Base-by-base conservation (phyloP, 2,888 invertebrate genomes). In the Lasioglossum calceatum region DNA sequence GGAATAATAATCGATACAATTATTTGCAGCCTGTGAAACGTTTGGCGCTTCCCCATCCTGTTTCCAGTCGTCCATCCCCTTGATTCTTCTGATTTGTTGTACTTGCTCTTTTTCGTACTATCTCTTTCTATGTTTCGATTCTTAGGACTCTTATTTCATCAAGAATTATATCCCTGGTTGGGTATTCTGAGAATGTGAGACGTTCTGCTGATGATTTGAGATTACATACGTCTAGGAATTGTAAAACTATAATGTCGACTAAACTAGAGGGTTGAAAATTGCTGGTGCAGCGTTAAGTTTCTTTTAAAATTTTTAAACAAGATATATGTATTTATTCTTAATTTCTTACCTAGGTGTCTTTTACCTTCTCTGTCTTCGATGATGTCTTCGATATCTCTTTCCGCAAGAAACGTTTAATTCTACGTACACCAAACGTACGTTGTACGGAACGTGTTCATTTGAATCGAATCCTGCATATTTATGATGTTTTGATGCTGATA, bases 21-120 rank as follows among this genome's bases (percentile, higher is more conserved):
- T 94, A 93, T 94, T 94, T 93, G 79, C 94, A 94, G 94, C 93
- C 92, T 91, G 77, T 91, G 89, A 92, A 93, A 70, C 91, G 92
- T 91, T 91, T 92, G 92, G 94, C 92, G 89, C 90, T 87, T 88
- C 87, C 84, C 72, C 81, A 12, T 77, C n/a, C 32, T 8, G 1
- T 67, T 44, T 47, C 64, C 72, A 50, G 23, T n/a, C 7, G 4
- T 36, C 79, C 73, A 4, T 75, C 74, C 76, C 39, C 19, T 32
- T 64, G 2, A 36, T n/a, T 64, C 67, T 39, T 76, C 39, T 36
- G 36, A 64, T 36, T 16, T 47, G 10, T 74, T n/a, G 7, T 36
- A 4, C 39, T 44, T 36, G 10, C 2, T 61, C 14, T 16, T 44
- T 44, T 36, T 32, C 23, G 14, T 70, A n/a, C 14, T n/a, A n/a